A percentile compares a stretch with the other conserved stretches of the same genome.
phyloP scores from a whole-genome alignment of 1,140 invertebrate genomes.

The Leptopilina boulardi region DNA sequence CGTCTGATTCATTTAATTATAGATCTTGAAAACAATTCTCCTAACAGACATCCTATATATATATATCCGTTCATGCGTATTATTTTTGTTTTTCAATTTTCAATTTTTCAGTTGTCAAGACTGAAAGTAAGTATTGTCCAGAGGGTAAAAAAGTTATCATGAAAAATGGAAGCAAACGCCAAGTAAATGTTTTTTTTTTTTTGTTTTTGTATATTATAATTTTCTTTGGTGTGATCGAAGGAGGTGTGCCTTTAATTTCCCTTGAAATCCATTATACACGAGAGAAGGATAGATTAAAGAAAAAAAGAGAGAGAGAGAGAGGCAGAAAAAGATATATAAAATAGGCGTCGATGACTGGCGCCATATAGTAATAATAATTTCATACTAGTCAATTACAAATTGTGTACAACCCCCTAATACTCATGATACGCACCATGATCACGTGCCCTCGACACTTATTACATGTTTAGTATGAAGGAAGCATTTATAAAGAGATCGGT shows the following conservation, averaged over 20 bases:
- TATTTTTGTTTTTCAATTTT: background rate
- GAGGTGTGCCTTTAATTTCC: background rate
- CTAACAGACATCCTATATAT: background rate
- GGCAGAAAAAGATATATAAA: background rate
- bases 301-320: background rate
- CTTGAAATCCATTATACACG: background rate
- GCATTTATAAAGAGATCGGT: too few species aligned
- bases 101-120: background rate
- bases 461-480: too few species aligned
- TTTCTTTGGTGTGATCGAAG: background rate
- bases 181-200: background rate
- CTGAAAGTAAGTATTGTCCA: background rate
- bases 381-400: background rate
- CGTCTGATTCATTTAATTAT: background rate
- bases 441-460: too few species aligned
- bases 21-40: background rate
- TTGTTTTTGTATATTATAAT: background rate
- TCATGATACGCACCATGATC: background rate
- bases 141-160: background rate
- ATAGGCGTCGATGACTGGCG: slow-evolving; percentile 8
- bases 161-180: background rate
- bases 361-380: slow-evolving; percentile 27
- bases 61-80: background rate
- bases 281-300: background rate
- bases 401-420: slow-evolving; percentile 20